phyloP scores from a whole-genome alignment of 2,888 invertebrate genomes.

The Cosmorhoe ocellata region DNA sequence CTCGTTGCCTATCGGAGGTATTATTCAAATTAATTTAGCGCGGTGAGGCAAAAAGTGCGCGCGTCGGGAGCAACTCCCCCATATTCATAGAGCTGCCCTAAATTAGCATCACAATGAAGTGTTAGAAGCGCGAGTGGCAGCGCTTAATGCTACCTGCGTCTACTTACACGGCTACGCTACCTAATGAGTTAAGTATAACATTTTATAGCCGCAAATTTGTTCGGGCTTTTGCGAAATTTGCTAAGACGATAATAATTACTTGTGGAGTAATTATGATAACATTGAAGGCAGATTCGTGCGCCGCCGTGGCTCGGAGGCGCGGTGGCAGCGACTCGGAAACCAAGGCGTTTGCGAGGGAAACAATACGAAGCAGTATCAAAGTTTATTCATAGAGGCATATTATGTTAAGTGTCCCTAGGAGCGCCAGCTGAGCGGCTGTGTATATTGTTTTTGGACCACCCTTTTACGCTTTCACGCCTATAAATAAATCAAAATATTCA shows the following conservation, averaged over 20 bases:
- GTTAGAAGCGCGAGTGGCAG: constrained; percentile 70
- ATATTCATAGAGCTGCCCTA: constrained; percentile 78
- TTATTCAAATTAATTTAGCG: constrained; percentile 81
- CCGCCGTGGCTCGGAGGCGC: constrained; percentile 12
- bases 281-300: constrained; percentile 27
- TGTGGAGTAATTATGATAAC: constrained; percentile 28
- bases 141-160: constrained; percentile 72
- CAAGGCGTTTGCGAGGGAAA: constrained; percentile 28
- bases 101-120: constrained; percentile 82
- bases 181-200: constrained; percentile 75
- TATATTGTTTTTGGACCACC: constrained; percentile 79
- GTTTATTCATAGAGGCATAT: constrained; percentile 57
- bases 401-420: constrained; percentile 61
- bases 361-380: constrained; percentile 40
- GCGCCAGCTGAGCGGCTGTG: constrained; percentile 62
- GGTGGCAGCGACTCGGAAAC: constrained; percentile 32
- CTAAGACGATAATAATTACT: constrained; percentile 51
- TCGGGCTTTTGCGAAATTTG: constrained; percentile 53
- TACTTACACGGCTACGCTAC: constrained; percentile 71
- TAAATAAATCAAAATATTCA: constrained; percentile 83
- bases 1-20: constrained; percentile 75
- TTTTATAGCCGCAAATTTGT: constrained; percentile 65
- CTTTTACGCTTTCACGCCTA: constrained; percentile 78
- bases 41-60: constrained; percentile 77
- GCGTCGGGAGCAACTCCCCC: constrained; percentile 66